Base-by-base conservation (phyloP, 2,797 vertebrate genomes). In the Amblyopsis hoosieri region DNA sequence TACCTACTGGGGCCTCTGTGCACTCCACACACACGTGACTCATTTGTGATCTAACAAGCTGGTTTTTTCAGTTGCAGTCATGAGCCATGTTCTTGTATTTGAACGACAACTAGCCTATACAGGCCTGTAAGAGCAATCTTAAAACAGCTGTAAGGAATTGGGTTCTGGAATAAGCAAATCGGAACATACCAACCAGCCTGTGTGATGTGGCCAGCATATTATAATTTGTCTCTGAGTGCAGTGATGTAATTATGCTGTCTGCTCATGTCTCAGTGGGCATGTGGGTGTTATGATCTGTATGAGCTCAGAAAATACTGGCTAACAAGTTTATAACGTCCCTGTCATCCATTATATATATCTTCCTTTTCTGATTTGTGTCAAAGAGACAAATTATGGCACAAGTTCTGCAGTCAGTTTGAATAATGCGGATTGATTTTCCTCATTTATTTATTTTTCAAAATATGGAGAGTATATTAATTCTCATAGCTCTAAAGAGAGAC, bases 301-400 rank as follows among this genome's bases (percentile, higher is more conserved):
- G 95, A 84, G 81, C 75, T 85, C 90, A 85, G 91, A 93, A 94
- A 93, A 94, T 91, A 93, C 90, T 85, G 88, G 91, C 92, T 97
- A 98, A 99, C 95, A 93, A 93, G 92, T 96, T 98, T 97, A 97
- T 86, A 92, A 93, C 92, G 89, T 83, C 90, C 78, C 83, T 89
- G 92, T 95, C 96, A 94, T 96, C 95, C 94, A 94, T 96, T 96
- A 95, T 93, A 94, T 91, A 93, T 93, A 93, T 95, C 92, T 93
- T 93, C 92, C 93, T 93, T 94, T 94, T 95, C 92, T 95, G 95
- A 98, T 98, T 96, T 97, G 91, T 96, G 97, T 98, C 96, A 91
- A 93, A 84, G 95, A 97, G 97, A 99, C 93, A 94, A 96, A 98
- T 98, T 93, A 88, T 91, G 81, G 83, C 15, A 17, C 46, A 84